Evolutionary conservation across 2,797 vertebrate genomes (phyloP), one percentile per base, ranked within the genome.

Genomic region (Xenopus petersii): DNA sequence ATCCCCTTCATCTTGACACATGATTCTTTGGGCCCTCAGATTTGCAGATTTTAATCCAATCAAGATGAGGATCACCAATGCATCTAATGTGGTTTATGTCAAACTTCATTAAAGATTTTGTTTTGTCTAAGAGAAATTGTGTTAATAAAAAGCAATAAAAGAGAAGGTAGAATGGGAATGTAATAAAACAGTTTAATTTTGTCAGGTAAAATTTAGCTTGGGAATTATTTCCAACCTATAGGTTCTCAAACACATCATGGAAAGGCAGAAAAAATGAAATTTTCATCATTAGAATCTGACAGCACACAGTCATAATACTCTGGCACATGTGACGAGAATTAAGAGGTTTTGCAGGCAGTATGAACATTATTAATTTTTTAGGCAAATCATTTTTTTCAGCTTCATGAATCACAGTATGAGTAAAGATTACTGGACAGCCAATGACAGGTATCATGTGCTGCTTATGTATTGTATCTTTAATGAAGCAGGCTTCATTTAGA

Each of bases 251-350:
- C 81, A 80, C 83, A 85, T 85, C 73, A 16, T 80, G 80, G 81
- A 87, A 88, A 85, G 82, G 81, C 70, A 88, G 80, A 86, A 87
- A 83, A 67, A 75, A 75, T 63, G 61, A 87, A 86, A 87, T 86
- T 87, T 86, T 83, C 81, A 75, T 87, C 84, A 81, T 88, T 85
- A 87, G 84, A 85, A 84, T 82, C 81, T 90, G 90, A 89, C 86
- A 85, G 82, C 78, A 84, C 66, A 77, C 81, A 85, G 87, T 86
- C 88, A 87, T 81, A 87, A 89, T 84, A 89, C 84, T 82, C 88
- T 86, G 88, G 89, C 83, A 85, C 63, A 71, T 84, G 82, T 84
- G 88, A 84, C 15, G 0, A 82, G 84, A 87, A 88, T 87, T 86
- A 89, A 88, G 83, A 84, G 76, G 60, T 82, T 85, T 81, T 79